Conservation (phyloP, 2,113 vertebrate species). For the Pogona vitticeps region DNA sequence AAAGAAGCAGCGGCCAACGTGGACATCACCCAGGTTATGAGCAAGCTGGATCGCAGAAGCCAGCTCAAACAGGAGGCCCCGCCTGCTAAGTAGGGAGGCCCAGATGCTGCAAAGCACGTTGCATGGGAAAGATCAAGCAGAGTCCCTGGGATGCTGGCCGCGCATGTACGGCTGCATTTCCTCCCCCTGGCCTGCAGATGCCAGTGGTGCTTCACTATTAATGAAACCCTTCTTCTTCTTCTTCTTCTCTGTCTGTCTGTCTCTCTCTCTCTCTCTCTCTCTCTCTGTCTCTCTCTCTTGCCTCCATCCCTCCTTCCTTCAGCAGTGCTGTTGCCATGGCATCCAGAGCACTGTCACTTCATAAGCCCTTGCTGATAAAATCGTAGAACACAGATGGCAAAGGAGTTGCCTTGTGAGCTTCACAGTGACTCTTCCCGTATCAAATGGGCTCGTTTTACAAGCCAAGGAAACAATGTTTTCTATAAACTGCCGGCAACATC, state of each 20-base stretch:
- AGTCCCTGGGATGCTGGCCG: background rate
- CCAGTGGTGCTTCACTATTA: slow-evolving; percentile 65
- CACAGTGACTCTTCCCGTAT: accelerated
- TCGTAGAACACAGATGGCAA: slow-evolving; percentile 22
- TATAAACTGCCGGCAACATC: background rate
- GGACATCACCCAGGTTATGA: slow-evolving; percentile 99
- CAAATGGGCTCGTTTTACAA: background rate
- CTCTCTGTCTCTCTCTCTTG: background rate
- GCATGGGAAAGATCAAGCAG: slow-evolving; percentile 51
- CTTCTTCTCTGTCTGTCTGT: slow-evolving; percentile 13
- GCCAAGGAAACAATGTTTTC: background rate
- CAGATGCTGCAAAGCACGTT: slow-evolving; percentile 30
- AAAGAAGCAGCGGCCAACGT: slow-evolving; percentile 85
- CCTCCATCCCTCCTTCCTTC: background rate
- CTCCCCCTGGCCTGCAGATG: slow-evolving; percentile 66
- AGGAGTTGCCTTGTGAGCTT: background rate
- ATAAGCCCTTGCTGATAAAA: slow-evolving; percentile 20
- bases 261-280: slow-evolving; percentile 18
- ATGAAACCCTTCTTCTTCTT: slow-evolving; percentile 1
- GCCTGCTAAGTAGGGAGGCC: slow-evolving; percentile 66
- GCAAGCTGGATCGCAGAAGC: slow-evolving; percentile 92
- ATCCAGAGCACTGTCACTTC: slow-evolving; percentile 43
- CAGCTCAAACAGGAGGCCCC: slow-evolving; percentile 75
- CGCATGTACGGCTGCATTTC: slow-evolving; percentile 54
- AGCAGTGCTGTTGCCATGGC: slow-evolving; percentile 43